These are phyloP conservation scores for Drosophila eugracilis DNA, from an alignment of 1,140 invertebrate species.

Conservation along the genomic window DNA sequence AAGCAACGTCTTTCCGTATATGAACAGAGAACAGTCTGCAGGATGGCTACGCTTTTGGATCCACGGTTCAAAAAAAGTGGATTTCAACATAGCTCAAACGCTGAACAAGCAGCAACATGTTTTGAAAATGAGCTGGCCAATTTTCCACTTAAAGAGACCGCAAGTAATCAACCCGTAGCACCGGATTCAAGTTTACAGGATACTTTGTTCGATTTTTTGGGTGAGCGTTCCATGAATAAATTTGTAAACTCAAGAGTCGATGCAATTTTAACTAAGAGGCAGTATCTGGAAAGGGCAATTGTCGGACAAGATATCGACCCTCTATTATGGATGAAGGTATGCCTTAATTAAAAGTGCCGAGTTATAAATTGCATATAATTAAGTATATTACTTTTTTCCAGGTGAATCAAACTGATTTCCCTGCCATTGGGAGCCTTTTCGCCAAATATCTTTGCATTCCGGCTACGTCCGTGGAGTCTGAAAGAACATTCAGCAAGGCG, in stretches of 20 bases:
- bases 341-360: not conserved
- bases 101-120: conserved; percentile 22
- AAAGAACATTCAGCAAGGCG: conserved; percentile 5
- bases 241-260: not conserved
- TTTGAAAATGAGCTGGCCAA: not conserved
- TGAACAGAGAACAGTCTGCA: too few relatives aligned
- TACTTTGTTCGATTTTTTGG: too few relatives aligned
- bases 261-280: not conserved
- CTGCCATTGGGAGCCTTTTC: not conserved
- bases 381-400: conserved; percentile 1
- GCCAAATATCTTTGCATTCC: conserved; percentile 4
- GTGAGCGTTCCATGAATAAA: not conserved
- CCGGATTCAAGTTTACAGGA: too few relatives aligned
- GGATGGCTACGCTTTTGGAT: too few relatives aligned
- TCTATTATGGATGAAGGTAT: not conserved
- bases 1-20: conserved; percentile 6
- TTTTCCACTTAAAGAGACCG: not conserved
- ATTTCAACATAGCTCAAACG: conserved; percentile 28
- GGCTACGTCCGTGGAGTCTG: not conserved
- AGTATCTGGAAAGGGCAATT: not conserved
- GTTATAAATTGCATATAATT: conserved; percentile 1
- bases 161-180: conserved; percentile 6
- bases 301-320: not conserved
- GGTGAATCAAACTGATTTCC: conserved; percentile 1
- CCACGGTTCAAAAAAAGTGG: conserved; percentile 27